These are phyloP conservation scores for Todiramphus saurophagus DNA, from an alignment of 2,113 vertebrate genomes.

Conservation along the genomic window DNA sequence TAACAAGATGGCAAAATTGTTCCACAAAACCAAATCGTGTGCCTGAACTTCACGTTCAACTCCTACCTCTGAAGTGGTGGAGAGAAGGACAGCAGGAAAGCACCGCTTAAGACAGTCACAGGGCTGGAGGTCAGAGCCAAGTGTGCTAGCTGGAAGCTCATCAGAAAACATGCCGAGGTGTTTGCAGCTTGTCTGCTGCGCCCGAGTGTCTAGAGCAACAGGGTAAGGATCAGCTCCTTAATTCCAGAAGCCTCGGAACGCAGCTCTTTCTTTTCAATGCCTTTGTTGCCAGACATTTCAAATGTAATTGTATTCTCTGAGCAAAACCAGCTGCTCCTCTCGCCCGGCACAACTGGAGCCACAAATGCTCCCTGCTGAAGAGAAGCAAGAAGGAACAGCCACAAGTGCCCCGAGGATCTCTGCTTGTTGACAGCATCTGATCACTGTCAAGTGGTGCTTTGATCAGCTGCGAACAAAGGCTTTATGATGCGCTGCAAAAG, in stretches of 20 bases:
- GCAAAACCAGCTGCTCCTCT: constrained; percentile 37
- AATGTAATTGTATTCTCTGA: constrained; percentile 1
- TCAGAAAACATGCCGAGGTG: background rate
- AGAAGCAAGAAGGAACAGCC: constrained; percentile 14
- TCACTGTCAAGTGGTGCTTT: constrained; percentile 41
- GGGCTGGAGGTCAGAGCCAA: background rate
- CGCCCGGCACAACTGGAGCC: background rate
- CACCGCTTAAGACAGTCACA: background rate
- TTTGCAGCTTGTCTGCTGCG: background rate
- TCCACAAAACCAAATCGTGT: background rate
- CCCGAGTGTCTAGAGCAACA: background rate
- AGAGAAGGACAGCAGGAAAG: background rate
- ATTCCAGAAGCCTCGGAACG: background rate
- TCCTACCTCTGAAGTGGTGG: background rate
- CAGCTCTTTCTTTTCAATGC: background rate
- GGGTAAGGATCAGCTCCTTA: background rate
- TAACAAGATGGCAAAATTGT: background rate
- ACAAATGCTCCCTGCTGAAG: constrained; percentile 23
- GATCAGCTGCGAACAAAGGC: constrained; percentile 54
- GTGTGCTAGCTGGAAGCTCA: background rate
- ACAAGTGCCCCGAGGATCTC: constrained; percentile 28
- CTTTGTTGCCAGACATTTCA: background rate
- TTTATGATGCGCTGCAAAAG: constrained; percentile 1
- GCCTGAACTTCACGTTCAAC: background rate
- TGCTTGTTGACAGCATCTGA: constrained; percentile 35